Evolutionary conservation across 1,140 invertebrate genomes (phyloP).

Genomic region (Drosophila teissieri): DNA sequence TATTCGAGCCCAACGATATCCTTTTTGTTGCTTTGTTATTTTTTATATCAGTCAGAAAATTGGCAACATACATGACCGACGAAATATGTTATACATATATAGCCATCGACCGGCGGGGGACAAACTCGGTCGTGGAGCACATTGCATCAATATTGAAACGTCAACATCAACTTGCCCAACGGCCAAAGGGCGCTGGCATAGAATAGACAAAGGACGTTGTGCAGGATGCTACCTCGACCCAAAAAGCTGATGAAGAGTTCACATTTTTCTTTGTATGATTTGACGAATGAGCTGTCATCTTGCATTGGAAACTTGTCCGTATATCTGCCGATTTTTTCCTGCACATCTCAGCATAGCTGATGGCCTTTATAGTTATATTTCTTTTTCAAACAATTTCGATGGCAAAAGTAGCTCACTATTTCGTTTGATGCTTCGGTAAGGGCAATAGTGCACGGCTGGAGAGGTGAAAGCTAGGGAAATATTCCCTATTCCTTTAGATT

Average conservation of each 20-base stretch:
- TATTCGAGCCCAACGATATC: slow-evolving; percentile 55
- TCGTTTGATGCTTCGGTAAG: slow-evolving; percentile 69
- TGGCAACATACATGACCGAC: slow-evolving; percentile 76
- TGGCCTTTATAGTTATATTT: slow-evolving; percentile 65
- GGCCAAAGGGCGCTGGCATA: slow-evolving; percentile 67
- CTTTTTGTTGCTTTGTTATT: slow-evolving; percentile 82
- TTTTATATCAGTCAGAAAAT: slow-evolving; percentile 81
- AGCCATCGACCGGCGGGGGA: slow-evolving; percentile 27
- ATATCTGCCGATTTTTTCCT: slow-evolving; percentile 27
- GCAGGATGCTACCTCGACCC: slow-evolving; percentile 46
- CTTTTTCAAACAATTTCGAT: slow-evolving; percentile 27
- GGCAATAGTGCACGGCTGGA: slow-evolving; percentile 46
- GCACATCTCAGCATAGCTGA: slow-evolving; percentile 50
- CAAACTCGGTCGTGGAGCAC: slow-evolving; percentile 56
- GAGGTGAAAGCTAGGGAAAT: neutral
- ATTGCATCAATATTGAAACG: slow-evolving; percentile 83
- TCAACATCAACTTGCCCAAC: slow-evolving; percentile 79
- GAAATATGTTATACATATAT: slow-evolving; percentile 69
- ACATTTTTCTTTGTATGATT: slow-evolving; percentile 82
- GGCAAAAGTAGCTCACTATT: slow-evolving; percentile 68
- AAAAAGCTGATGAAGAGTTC: slow-evolving; percentile 81
- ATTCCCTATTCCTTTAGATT: too few relatives aligned
- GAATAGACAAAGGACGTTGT: slow-evolving; percentile 20
- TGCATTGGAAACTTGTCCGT: slow-evolving; percentile 66
- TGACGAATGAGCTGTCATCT: slow-evolving; percentile 83